Evolutionary conservation across 2,797 vertebrate genomes (phyloP).

Genomic region (Eidolon dupreanum): DNA sequence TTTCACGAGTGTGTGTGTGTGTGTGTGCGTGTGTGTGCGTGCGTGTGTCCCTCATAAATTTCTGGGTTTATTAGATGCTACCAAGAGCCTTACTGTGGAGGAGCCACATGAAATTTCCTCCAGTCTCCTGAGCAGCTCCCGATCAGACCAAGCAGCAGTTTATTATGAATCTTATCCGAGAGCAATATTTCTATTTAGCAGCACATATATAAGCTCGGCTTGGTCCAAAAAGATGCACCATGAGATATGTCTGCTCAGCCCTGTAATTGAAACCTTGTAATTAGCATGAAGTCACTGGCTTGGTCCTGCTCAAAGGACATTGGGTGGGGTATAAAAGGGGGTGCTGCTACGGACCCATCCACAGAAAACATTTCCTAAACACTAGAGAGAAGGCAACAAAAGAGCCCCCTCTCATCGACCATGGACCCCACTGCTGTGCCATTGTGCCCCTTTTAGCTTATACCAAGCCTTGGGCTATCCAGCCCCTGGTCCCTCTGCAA

Average conservation of each 20-base stretch:
- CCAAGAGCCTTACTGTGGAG: neutral
- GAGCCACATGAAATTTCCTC: neutral
- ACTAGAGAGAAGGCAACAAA: neutral
- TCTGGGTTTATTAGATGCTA: constrained; percentile 38
- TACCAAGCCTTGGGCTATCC: neutral
- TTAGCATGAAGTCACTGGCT: constrained; percentile 42
- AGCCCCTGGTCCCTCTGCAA: neutral
- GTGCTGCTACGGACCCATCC: neutral
- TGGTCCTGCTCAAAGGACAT: neutral
- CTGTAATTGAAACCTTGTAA: constrained; percentile 42
- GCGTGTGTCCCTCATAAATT: neutral
- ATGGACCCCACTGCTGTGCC: neutral
- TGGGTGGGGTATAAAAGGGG: neutral
- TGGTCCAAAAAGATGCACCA: constrained; percentile 39
- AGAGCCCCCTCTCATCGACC: neutral
- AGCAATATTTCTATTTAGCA: constrained; percentile 56
- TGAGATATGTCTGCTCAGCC: constrained; percentile 38
- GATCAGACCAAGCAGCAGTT: constrained; percentile 4
- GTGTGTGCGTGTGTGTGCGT: neutral
- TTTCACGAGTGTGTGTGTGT: neutral
- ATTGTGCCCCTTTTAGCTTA: neutral
- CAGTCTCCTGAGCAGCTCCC: neutral
- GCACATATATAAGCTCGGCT: neutral
- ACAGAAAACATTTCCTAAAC: neutral
- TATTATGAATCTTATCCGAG: constrained; percentile 16